Base-by-base conservation (phyloP, 2,888 invertebrate genomes). In the Esperia sulphurella region DNA sequence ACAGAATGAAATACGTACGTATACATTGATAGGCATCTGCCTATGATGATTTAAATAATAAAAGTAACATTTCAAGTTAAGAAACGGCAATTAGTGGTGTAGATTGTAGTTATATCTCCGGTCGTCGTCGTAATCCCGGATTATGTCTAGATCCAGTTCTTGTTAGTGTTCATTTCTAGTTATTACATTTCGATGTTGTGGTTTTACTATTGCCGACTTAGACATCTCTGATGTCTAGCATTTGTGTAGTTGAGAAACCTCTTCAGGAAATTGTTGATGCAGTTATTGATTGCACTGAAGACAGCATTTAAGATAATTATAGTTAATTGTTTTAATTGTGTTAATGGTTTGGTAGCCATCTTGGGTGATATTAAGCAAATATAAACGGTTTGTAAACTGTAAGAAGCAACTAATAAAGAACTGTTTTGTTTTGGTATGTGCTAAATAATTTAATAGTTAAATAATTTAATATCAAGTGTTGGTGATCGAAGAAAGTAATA, bases 61-160 rank as follows among this genome's bases (percentile, higher is more conserved):
- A n/a, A 39, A 39, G 8, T 39, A 6, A 8, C 13, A 7, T 39
- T 14, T n/a, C 28, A 41, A 21, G 28, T 45, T 38, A 30, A 30
- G 41, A 41, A 46, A 33, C 41, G 49, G 54, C 65, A 65, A 69
- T 71, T 68, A 69, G 65, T 61, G 65, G 63, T 65, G 68, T 68
- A 68, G 65, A 62, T 41, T 51, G 61, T 53, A 56, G 63, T 67
- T 68, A 68, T 68, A 69, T 69, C 68, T 63, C 54, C n/a, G n/a
- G n/a, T 54, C 54, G 70, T 71, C 70, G 68, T 62, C 66, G 65
- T 72, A 71, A 75, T 75, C 74, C 63, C 29, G 68, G 72, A 71
- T 77, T 74, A 69, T 55, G 38, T 53, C 58, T 52, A 59, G 59
- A 63, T 65, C 67, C 59, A 57, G 57, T 54, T 60, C 56, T 60